Evolutionary conservation across 2,888 invertebrate genomes (phyloP), one percentile per base, ranked within the genome.

Genomic region (Andrena trimmerana): DNA sequence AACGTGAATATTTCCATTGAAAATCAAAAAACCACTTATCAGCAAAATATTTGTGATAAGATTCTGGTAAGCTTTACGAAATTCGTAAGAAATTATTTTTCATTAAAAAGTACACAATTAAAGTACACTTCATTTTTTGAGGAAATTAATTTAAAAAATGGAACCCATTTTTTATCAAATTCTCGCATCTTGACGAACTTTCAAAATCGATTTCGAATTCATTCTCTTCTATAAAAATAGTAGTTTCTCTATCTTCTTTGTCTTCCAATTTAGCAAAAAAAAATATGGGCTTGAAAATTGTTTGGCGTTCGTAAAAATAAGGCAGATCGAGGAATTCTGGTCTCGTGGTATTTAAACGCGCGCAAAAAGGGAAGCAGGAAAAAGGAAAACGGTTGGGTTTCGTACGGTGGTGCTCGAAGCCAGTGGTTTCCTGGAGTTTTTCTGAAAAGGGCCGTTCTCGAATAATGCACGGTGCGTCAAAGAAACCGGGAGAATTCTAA

Each of bases 401-500:
- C 36, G 60, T 68, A 16, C 52, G n/a, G 52, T 54, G 33, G n/a
- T 29, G 57, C 24, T 42, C 1, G 8, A 33, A 13, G 16, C 6
- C 42, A 29, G 29, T 27, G 63, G 76, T 68, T 68, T 63, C 31
- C 76, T 36, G 0, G 36, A 79, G 20, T 67, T 66, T 54, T 62
- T 67, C 62, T 62, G 42, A 48, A 78, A 75, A 75, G 48, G 52
- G 48, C 50, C 31, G 70, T 72, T 78, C 59, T 54, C 36, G 77
- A 54, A 83, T 75, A 80, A 81, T 79, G 80, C 50, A 62, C 54
- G 73, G 13, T 31, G 42, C 78, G 69, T 81, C 85, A 84, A 85
- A 85, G 83, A 42, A 73, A 80, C 76, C 50, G 63, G 57, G 62
- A n/a, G 52, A 65, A 73, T 78, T 83, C 83, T 84, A 83, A 85